Conservation (phyloP, 1,140 invertebrate species). For the Drosophila sturtevanti region DNA sequence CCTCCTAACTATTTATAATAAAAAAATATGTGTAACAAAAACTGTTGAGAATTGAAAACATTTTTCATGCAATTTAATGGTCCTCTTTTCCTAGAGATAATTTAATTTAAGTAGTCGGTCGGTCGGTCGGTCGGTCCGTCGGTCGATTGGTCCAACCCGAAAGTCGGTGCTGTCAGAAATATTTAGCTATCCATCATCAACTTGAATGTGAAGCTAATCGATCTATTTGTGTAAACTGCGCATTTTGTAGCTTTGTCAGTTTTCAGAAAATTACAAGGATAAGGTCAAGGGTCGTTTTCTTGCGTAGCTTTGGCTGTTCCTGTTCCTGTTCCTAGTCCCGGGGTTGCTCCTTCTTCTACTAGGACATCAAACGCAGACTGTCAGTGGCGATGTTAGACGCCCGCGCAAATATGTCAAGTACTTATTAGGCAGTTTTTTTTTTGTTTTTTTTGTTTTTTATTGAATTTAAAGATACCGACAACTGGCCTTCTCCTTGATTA, state of each 20-base stretch:
- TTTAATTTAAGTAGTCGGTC: neutral
- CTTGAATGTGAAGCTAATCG: neutral
- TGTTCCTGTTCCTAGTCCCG: neutral
- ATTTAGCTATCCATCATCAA: neutral
- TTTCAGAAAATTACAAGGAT: constrained; percentile 35
- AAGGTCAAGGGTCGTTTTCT: constrained; percentile 49
- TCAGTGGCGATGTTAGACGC: neutral
- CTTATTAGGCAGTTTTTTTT: neutral
- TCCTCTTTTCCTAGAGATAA: neutral
- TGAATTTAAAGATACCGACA: constrained; percentile 12
- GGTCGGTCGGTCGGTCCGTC: too few relatives aligned
- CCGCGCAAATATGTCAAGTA: constrained; percentile 21
- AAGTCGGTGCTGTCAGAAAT: neutral
- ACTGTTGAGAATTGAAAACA: neutral
- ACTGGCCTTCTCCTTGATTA: constrained; percentile 26
- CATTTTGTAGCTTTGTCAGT: constrained; percentile 11
- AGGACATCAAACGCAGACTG: constrained; percentile 22
- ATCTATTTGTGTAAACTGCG: constrained; percentile 14
- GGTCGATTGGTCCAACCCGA: neutral
- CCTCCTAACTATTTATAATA: too few relatives aligned
- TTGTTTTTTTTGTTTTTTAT: neutral
- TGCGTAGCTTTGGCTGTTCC: constrained; percentile 31
- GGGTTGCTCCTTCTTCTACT: constrained; percentile 15
- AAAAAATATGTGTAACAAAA: too few relatives aligned
- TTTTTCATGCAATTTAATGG: neutral